These are phyloP conservation scores for Lepidocyrtoides sp. DNA, from an alignment of 2,888 invertebrate genomes.

Conservation along the genomic window DNA sequence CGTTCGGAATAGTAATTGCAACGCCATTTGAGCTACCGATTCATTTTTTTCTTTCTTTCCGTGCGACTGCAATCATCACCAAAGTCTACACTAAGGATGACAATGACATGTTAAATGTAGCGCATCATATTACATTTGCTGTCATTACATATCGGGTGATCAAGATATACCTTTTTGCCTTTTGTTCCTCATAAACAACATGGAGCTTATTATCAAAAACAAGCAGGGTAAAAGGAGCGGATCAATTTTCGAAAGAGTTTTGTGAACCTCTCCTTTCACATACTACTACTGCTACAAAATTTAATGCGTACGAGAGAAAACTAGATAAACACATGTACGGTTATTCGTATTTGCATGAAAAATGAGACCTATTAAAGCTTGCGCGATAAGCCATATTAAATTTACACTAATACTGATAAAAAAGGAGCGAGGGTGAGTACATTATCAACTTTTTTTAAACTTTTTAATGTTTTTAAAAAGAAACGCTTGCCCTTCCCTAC, in stretches of 20 bases:
- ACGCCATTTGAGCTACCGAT: constrained; percentile 6
- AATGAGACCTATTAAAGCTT: constrained; percentile 61
- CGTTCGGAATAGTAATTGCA: not conserved
- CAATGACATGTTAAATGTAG: constrained; percentile 65
- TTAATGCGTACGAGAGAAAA: not conserved
- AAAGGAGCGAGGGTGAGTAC: constrained; percentile 27
- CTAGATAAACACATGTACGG: not conserved
- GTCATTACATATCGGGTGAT: constrained; percentile 62
- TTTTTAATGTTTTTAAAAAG: too few species aligned
- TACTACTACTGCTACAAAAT: not conserved
- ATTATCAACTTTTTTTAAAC: not conserved
- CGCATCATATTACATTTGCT: constrained; percentile 63
- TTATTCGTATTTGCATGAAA: constrained; percentile 74
- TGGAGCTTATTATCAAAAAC: constrained; percentile 1
- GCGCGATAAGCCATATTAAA: constrained; percentile 72
- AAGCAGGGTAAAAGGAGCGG: not conserved
- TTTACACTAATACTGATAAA: not conserved
- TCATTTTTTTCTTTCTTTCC: not conserved
- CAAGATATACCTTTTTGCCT: constrained; percentile 42
- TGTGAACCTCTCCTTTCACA: not conserved
- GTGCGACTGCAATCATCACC: not conserved
- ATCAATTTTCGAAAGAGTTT: constrained; percentile 4
- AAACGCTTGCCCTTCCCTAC: too few species aligned
- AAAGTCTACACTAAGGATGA: constrained; percentile 9
- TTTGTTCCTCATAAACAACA: not conserved